Evolutionary conservation across 2,113 vertebrate genomes (phyloP).

Genomic region (Oryzias curvinotus): DNA sequence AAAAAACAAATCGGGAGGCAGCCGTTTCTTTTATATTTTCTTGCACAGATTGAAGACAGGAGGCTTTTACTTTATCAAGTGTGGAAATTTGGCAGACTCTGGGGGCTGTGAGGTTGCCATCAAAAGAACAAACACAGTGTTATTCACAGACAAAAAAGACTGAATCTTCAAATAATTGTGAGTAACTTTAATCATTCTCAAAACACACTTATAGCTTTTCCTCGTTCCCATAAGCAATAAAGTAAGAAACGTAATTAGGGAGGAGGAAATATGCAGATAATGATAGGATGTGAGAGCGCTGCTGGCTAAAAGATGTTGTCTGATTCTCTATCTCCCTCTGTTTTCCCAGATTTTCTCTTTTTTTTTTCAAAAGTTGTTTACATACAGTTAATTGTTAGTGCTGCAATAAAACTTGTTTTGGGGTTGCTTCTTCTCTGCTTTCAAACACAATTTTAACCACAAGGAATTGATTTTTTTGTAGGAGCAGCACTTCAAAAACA

Average conservation of each 20-base stretch:
- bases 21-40: background rate
- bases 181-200: constrained; percentile 69
- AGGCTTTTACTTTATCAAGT: constrained; percentile 53
- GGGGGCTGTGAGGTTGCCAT: constrained; percentile 51
- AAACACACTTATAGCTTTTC: constrained; percentile 67
- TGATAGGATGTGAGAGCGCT: constrained; percentile 73
- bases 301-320: constrained; percentile 67
- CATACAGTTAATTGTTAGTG: constrained; percentile 66
- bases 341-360: constrained; percentile 61
- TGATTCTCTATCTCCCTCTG: constrained; percentile 66
- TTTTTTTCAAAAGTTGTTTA: constrained; percentile 64
- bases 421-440: constrained; percentile 32
- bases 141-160: constrained; percentile 55
- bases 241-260: constrained; percentile 73
- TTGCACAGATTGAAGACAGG: constrained; percentile 21
- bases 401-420: constrained; percentile 62
- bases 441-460: constrained; percentile 51
- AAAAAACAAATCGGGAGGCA: constrained; percentile 44
- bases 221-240: constrained; percentile 77
- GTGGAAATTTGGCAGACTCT: constrained; percentile 58
- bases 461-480: constrained; percentile 53
- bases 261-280: constrained; percentile 75
- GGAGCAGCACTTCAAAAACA: constrained; percentile 45
- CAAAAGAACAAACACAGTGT: constrained; percentile 48
- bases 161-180: constrained; percentile 62